phyloP scores from a whole-genome alignment of 2,113 vertebrate genomes.

The Accipiter cooperii region DNA sequence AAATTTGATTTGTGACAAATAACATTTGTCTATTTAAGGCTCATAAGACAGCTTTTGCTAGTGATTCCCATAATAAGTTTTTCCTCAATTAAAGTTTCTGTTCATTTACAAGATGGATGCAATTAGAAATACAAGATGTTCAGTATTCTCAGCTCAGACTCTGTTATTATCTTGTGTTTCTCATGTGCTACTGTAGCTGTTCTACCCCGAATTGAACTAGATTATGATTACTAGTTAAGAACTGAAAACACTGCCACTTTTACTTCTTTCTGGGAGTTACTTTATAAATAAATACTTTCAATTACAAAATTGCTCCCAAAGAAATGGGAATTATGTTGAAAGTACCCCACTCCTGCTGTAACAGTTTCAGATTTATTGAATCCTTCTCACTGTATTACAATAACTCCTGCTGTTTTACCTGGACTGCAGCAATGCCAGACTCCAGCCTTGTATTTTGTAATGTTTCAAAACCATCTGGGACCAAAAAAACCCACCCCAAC shows the following conservation, averaged over 20 bases:
- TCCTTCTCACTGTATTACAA: conserved; percentile 29
- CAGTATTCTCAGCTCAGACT: background rate
- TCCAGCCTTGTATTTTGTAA: background rate
- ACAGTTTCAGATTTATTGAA: conserved; percentile 52
- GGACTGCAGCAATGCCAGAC: conserved; percentile 31
- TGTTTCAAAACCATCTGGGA: conserved; percentile 31
- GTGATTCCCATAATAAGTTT: background rate
- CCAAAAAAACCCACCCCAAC: background rate
- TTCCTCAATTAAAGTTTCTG: conserved; percentile 34
- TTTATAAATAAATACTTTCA: conserved; percentile 63
- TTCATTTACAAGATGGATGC: background rate
- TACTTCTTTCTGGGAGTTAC: conserved; percentile 34
- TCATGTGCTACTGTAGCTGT: background rate
- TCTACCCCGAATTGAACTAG: conserved; percentile 38
- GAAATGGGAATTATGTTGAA: conserved; percentile 54
- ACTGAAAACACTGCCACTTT: conserved; percentile 37
- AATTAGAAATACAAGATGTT: conserved; percentile 57
- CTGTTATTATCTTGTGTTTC: conserved; percentile 25
- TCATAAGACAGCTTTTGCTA: conserved; percentile 3
- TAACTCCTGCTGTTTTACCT: conserved; percentile 61
- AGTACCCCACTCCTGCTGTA: conserved; percentile 36
- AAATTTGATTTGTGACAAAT: conserved; percentile 29
- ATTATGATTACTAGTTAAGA: conserved; percentile 62
- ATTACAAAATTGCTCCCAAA: conserved; percentile 63
- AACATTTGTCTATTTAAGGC: background rate